Evolutionary conservation across 2,888 invertebrate species (phyloP).

Genomic region (Desoria tigrina): DNA sequence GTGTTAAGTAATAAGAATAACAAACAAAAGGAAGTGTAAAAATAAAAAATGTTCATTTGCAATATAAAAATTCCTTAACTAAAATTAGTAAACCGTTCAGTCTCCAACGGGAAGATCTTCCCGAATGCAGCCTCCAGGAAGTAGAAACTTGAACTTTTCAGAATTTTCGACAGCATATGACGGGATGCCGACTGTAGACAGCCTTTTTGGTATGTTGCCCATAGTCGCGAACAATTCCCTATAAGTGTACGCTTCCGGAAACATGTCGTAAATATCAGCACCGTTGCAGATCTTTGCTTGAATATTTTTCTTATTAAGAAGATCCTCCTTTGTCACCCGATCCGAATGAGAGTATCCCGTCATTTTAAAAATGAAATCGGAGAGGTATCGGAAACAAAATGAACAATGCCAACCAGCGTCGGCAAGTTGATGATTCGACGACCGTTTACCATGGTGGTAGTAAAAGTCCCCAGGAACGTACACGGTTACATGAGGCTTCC

Average conservation of each 20-base stretch:
- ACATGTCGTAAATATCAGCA: slow-evolving; percentile 38
- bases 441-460: slow-evolving; percentile 28
- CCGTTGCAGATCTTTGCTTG: slow-evolving; percentile 39
- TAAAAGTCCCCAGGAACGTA: slow-evolving; percentile 12
- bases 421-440: slow-evolving; percentile 22
- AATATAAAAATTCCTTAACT: no score
- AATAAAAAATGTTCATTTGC: no score
- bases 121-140: slow-evolving; percentile 41
- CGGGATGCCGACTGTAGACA: slow-evolving; percentile 29
- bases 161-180: slow-evolving; percentile 18
- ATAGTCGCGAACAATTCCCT: slow-evolving; percentile 26
- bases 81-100: no score
- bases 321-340: slow-evolving; percentile 21
- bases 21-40: no score
- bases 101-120: no score
- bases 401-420: slow-evolving; percentile 45
- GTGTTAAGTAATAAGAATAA: no score
- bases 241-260: slow-evolving; percentile 40
- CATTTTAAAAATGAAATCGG: slow-evolving; percentile 43
- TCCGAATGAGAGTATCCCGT: slow-evolving; percentile 41
- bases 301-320: slow-evolving; percentile 25
- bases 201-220: slow-evolving; percentile 24
- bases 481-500: slow-evolving; percentile 35
- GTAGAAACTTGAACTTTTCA: slow-evolving; percentile 28
- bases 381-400: slow-evolving; percentile 39